Evolutionary conservation across 2,797 vertebrate genomes (phyloP).

Genomic region (Micrastur ruficollis): DNA sequence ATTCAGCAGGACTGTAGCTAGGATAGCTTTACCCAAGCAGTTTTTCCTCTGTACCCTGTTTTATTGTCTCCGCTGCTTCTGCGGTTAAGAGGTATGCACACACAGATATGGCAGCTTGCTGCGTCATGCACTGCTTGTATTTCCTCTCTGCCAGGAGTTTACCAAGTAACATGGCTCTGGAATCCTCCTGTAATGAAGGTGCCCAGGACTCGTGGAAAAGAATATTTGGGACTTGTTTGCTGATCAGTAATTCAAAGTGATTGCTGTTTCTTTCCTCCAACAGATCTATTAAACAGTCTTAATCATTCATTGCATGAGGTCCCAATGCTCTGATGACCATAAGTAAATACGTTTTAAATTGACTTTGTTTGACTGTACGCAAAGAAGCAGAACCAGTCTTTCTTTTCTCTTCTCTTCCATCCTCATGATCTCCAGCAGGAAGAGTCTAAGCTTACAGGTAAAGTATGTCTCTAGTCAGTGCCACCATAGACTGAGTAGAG

Average conservation of each 20-base stretch:
- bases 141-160: background rate
- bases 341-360: background rate
- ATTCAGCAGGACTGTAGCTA: background rate
- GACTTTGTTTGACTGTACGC: background rate
- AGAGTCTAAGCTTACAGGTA: background rate
- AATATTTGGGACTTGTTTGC: background rate
- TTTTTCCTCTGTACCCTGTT: background rate
- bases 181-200: background rate
- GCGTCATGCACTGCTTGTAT: background rate
- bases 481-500: background rate
- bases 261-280: background rate
- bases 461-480: background rate
- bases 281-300: background rate
- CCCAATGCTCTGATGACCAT: background rate
- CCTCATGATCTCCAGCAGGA: background rate
- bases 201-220: background rate
- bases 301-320: background rate
- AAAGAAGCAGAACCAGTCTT: background rate
- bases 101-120: background rate
- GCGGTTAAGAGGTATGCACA: background rate
- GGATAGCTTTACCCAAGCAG: background rate
- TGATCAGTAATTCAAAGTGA: background rate
- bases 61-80: background rate
- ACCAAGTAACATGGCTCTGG: background rate
- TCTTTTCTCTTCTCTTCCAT: background rate